A percentile compares a stretch with the other conserved stretches of the same genome.
Conservation (phyloP, 2,888 invertebrate species). For the Acholoe squamosa region DNA sequence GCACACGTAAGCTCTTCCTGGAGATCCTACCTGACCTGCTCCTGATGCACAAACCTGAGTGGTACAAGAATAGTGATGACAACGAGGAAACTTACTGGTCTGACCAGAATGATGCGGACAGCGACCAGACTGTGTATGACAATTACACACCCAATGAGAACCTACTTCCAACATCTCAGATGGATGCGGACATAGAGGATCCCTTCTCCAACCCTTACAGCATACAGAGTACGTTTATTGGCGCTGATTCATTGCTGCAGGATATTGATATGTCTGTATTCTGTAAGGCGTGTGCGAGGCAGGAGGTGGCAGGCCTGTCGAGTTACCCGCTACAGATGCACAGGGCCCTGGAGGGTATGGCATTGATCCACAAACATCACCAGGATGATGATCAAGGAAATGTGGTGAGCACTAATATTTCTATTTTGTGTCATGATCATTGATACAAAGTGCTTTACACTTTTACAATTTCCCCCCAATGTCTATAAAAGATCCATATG, state of each 20-base stretch:
- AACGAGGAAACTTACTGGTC: constrained; percentile 40
- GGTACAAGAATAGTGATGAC: constrained; percentile 16
- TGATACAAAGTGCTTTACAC: no score
- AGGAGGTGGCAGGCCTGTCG: not conserved
- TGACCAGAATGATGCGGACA: not conserved
- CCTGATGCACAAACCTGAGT: constrained; percentile 92
- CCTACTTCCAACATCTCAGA: not conserved
- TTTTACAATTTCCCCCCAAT: no score
- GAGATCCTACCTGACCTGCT: constrained; percentile 48
- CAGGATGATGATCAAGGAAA: constrained; percentile 97
- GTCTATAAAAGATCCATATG: no score
- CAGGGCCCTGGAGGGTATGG: constrained; percentile 94
- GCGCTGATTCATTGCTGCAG: not conserved
- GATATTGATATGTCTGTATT: not conserved
- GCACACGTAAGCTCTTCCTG: constrained; percentile 52
- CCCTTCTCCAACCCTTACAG: not conserved
- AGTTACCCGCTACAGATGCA: constrained; percentile 81
- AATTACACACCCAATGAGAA: not conserved
- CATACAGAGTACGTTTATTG: constrained; percentile 35
- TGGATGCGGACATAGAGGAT: not conserved
- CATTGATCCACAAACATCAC: constrained; percentile 98
- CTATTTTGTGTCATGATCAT: no score
- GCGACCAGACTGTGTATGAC: not conserved
- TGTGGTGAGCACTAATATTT: constrained; percentile 87
- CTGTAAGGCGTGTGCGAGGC: constrained; percentile 37